Base-by-base conservation (phyloP, 1,140 invertebrate species). In the Microplitis demolitor region DNA sequence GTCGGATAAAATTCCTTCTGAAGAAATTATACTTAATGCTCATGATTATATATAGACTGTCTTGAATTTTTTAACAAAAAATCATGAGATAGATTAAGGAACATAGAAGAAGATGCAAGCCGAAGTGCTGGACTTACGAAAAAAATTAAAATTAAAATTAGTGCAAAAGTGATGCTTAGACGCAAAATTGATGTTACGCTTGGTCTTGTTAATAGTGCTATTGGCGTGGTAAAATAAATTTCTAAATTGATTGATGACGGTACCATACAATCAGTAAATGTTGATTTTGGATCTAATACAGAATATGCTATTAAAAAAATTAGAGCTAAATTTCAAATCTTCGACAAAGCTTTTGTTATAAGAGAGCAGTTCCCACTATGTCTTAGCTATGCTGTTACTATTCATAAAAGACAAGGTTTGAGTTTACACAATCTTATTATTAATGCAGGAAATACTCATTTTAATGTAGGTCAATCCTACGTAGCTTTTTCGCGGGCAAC, bases 311-410 rank as follows among this genome's bases (percentile, higher is more conserved):
- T 83, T 33, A 78, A 78, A 64, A 68, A 64, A 69, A 53, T 72
- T 24, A 66, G 45, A 66, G 70, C 76, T 37, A 83, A 83, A 71
- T 83, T 85, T 78, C 61, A 78, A 74, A 69, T 84, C 33, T 78
- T 80, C 72, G 71, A 80, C 71, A 74, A 58, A 71, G 76, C 77
- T 11, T 84, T 45, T 76, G 71, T 83, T 61, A 76, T 78, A 76
- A 24, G 24, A 24, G 24, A 24, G 24, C 24, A 24, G 24, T 24
- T 24, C 24, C 24, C 24, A 24, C 2, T 84, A 24, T 76, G 68
- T 34, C 53, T 80, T 6, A 83, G 82, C 62, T 85, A 83, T 76
- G 82, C 77, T 33, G 81, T 84, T 50, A 85, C 83, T 14, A 78
- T 86, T 56, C 80, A 24, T 24, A 24, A 24, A 24, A 24, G 24